A percentile compares a stretch with the other conserved stretches of the same genome.
Evolutionary conservation across 2,888 invertebrate genomes (phyloP).

Genomic region (Sesia bembeciformis): DNA sequence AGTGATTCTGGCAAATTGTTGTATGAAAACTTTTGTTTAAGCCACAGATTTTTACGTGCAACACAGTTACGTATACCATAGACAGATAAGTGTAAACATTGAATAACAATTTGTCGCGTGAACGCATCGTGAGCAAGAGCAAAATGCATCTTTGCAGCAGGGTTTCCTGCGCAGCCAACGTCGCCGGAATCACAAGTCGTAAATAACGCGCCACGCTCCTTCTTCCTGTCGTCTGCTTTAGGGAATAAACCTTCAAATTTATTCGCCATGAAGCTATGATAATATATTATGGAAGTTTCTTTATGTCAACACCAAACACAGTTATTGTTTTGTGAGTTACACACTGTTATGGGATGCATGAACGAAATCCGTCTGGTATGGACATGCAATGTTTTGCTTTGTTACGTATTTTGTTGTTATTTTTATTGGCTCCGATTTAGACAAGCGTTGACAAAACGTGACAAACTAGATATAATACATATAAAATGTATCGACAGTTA

Average conservation of each 20-base stretch:
- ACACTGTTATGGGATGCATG: neutral
- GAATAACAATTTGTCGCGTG: conserved; percentile 11
- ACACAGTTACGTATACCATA: neutral
- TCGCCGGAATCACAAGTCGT: conserved; percentile 58
- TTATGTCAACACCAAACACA: neutral
- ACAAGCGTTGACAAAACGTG: neutral
- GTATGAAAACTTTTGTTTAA: too few species aligned
- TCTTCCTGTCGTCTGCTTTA: conserved; percentile 52
- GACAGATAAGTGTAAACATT: conserved; percentile 13
- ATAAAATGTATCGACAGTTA: conserved; percentile 29
- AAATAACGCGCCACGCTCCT: conserved; percentile 57
- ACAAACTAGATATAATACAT: conserved; percentile 2
- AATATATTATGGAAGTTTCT: conserved; percentile 16
- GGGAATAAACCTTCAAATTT: conserved; percentile 34
- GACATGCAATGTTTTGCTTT: neutral
- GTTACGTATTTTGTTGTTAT: neutral
- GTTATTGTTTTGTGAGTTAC: neutral
- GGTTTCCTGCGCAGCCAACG: conserved; percentile 43
- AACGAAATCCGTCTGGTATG: neutral
- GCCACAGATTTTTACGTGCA: too few species aligned
- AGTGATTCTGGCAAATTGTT: too few species aligned
- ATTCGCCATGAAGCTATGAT: conserved; percentile 15
- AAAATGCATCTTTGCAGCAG: conserved; percentile 26
- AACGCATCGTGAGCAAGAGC: conserved; percentile 23
- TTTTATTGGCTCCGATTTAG: neutral